Percentiles rank a stretch among this genome's conserved stretches.
Conservation (phyloP, 1,140 invertebrate genomes). For the Leptonema lineaticorne region DNA sequence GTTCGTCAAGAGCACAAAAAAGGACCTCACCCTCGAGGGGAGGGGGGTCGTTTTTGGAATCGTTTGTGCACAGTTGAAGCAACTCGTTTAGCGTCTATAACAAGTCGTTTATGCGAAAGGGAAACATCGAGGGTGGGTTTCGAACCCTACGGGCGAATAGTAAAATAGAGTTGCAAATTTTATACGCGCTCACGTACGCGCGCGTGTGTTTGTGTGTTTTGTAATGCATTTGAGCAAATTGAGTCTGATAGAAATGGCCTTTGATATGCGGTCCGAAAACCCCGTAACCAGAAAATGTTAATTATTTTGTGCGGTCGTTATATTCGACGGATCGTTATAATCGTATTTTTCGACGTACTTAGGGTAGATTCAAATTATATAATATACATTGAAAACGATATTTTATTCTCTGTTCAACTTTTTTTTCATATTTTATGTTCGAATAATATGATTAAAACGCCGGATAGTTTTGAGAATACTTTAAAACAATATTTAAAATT, state of each 20-base stretch:
- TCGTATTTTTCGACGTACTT: not conserved
- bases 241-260: not conserved
- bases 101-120: constrained; percentile 25
- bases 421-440: too few relatives aligned
- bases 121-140: constrained; percentile 14
- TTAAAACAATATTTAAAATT: too few relatives aligned
- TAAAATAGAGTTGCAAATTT: not conserved
- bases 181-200: not conserved
- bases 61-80: constrained; percentile 1
- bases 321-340: not conserved
- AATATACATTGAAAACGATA: too few relatives aligned
- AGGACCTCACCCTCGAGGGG: too few relatives aligned
- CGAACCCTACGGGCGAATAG: not conserved
- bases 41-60: not conserved
- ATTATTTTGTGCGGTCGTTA: not conserved
- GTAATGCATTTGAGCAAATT: too few relatives aligned
- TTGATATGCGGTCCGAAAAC: not conserved
- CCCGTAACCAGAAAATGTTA: not conserved
- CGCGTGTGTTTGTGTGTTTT: not conserved
- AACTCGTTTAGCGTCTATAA: constrained; percentile 26
- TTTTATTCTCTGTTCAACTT: too few relatives aligned
- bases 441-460: too few relatives aligned
- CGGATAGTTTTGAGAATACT: too few relatives aligned
- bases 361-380: too few relatives aligned
- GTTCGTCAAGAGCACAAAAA: too few relatives aligned